Evolutionary conservation across 2,888 invertebrate species (phyloP).

Genomic region (Julus scandinavius): DNA sequence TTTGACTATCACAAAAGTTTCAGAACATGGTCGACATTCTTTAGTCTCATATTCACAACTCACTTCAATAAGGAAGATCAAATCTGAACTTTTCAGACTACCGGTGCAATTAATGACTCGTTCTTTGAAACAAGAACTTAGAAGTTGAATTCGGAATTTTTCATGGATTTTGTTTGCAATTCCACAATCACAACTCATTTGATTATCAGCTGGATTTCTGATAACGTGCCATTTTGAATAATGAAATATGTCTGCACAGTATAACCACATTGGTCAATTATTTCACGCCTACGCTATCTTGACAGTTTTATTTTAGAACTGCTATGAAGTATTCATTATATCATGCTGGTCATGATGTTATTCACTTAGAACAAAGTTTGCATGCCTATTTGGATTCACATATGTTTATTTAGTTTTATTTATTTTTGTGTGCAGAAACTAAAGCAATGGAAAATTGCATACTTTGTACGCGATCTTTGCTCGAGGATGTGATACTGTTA

Average conservation of each 20-base stretch:
- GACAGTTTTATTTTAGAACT: not conserved
- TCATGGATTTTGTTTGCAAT: not conserved
- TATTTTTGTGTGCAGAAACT: not conserved
- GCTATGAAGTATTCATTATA: not conserved
- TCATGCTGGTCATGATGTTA: not conserved
- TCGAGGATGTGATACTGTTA: not conserved
- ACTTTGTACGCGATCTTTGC: constrained; percentile 1
- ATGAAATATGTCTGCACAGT: not conserved
- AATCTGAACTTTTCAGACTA: no score
- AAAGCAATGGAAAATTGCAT: not conserved
- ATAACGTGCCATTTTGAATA: not conserved
- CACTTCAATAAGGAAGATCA: no score
- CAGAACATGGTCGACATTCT: no score
- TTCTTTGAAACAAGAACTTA: not conserved
- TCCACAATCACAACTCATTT: not conserved
- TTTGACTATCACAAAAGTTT: no score
- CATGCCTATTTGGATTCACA: not conserved
- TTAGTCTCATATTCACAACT: no score
- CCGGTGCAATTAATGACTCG: no score
- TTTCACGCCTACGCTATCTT: not conserved
- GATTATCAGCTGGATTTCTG: no score
- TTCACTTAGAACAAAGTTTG: constrained; percentile 15
- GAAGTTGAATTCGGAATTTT: not conserved
- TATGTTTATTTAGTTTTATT: not conserved
- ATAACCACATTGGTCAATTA: not conserved